Conservation (phyloP, 2,888 invertebrate genomes). For the Monoplex corrugatus region DNA sequence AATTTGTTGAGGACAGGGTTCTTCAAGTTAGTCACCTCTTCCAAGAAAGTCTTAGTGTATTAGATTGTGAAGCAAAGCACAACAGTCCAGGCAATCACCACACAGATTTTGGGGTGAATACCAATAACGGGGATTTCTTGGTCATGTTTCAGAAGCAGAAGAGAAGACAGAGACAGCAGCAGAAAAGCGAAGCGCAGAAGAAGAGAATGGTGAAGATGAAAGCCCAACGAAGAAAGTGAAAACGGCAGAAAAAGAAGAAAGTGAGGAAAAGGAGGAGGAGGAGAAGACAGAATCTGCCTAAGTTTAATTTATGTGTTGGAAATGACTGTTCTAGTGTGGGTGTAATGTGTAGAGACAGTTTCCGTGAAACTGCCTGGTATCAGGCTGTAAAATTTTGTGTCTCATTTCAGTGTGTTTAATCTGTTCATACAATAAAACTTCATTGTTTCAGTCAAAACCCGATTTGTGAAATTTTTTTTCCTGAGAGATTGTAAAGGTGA, state of each 20-base stretch:
- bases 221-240: slow-evolving; percentile 72
- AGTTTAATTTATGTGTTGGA: slow-evolving; percentile 51
- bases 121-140: no score
- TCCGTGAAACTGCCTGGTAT: slow-evolving; percentile 30
- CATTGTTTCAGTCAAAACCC: neutral
- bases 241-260: slow-evolving; percentile 54
- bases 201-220: slow-evolving; percentile 65
- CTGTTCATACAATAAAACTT: slow-evolving; percentile 41
- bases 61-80: no score
- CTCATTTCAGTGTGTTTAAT: slow-evolving; percentile 31
- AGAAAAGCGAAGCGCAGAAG: slow-evolving; percentile 64
- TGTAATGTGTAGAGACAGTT: slow-evolving; percentile 48
- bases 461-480: neutral
- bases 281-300: slow-evolving; percentile 49
- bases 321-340: slow-evolving; percentile 43
- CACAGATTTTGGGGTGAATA: no score
- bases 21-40: no score
- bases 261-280: slow-evolving; percentile 45
- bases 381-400: slow-evolving; percentile 52
- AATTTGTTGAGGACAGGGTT: no score
- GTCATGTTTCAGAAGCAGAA: slow-evolving; percentile 41
- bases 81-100: no score
- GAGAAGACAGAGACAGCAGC: slow-evolving; percentile 55
- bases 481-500: no score
- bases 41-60: no score